Evolutionary conservation across 2,113 vertebrate genomes (phyloP).

Genomic region (Grallaria varia): DNA sequence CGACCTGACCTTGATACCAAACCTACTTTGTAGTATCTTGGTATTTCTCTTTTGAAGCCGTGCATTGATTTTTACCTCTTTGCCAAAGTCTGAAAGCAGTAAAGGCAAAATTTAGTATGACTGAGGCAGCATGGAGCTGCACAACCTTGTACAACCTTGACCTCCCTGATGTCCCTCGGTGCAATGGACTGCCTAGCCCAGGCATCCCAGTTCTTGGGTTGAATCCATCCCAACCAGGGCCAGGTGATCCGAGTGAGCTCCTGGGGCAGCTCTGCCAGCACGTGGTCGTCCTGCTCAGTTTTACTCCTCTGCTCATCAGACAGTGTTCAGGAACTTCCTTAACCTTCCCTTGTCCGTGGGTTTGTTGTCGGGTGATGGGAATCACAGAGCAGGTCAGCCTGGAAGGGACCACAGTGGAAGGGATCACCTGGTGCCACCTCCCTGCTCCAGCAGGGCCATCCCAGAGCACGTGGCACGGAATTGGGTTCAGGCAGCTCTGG

Average conservation of each 20-base stretch:
- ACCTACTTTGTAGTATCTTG: rapidly evolving
- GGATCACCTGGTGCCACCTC: neutral
- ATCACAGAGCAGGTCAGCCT: neutral
- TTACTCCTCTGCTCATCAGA: neutral
- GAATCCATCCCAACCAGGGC: conserved; percentile 4
- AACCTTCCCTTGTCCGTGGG: rapidly evolving
- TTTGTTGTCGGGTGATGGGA: neutral
- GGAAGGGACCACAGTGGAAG: neutral
- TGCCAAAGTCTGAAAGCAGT: neutral
- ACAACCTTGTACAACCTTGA: neutral
- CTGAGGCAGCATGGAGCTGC: neutral
- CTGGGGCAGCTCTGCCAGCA: neutral
- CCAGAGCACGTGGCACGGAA: neutral
- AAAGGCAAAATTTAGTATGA: neutral
- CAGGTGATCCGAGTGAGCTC: neutral
- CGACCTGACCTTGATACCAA: neutral
- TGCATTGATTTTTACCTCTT: neutral
- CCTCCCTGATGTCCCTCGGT: conserved; percentile 1
- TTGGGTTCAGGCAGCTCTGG: neutral
- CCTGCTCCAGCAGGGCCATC: neutral
- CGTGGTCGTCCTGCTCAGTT: neutral
- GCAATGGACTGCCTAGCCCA: neutral
- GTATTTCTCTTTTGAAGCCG: neutral
- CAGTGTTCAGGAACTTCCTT: neutral
- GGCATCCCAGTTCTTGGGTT: neutral